These are phyloP conservation scores for Selene dorsalis DNA, from an alignment of 2,797 vertebrate species.

Conservation along the genomic window DNA sequence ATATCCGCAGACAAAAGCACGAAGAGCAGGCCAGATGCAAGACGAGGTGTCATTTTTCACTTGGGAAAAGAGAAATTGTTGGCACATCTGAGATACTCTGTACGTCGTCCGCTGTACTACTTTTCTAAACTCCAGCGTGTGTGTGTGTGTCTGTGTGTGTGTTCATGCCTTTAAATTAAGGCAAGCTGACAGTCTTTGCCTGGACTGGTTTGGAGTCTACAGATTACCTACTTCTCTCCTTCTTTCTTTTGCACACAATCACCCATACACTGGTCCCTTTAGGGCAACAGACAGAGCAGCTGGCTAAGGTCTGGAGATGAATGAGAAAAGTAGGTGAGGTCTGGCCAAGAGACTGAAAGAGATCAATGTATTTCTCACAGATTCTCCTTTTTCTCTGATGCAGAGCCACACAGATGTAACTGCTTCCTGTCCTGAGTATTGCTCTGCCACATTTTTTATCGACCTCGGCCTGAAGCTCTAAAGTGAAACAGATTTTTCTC, in stretches of 20 bases:
- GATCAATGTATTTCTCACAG: constrained; percentile 55
- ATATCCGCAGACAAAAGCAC: constrained; percentile 78
- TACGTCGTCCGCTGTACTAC: neutral
- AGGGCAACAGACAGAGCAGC: constrained; percentile 60
- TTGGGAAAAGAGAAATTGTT: constrained; percentile 40
- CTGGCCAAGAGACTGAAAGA: constrained; percentile 45
- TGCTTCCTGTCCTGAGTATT: constrained; percentile 15
- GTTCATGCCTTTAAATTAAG: constrained; percentile 17
- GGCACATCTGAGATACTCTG: neutral
- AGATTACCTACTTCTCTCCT: constrained; percentile 13
- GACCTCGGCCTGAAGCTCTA: neutral
- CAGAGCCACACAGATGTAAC: constrained; percentile 40
- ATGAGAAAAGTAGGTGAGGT: constrained; percentile 55
- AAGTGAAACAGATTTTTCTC: constrained; percentile 9
- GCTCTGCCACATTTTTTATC: constrained; percentile 10
- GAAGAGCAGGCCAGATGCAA: constrained; percentile 60
- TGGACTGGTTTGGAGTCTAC: constrained; percentile 33
- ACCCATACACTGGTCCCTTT: constrained; percentile 14
- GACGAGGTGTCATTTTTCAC: constrained; percentile 67
- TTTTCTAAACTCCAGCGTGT: constrained; percentile 26
- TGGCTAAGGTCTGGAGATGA: constrained; percentile 55
- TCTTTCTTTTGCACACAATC: constrained; percentile 35
- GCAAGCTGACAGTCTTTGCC: neutral
- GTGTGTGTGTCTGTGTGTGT: neutral
- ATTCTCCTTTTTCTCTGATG: constrained; percentile 46